A percentile compares a stretch with the other conserved stretches of the same genome.
These are phyloP conservation scores for Clusia tigrina DNA, from an alignment of 2,888 invertebrate species.

Conservation along the genomic window DNA sequence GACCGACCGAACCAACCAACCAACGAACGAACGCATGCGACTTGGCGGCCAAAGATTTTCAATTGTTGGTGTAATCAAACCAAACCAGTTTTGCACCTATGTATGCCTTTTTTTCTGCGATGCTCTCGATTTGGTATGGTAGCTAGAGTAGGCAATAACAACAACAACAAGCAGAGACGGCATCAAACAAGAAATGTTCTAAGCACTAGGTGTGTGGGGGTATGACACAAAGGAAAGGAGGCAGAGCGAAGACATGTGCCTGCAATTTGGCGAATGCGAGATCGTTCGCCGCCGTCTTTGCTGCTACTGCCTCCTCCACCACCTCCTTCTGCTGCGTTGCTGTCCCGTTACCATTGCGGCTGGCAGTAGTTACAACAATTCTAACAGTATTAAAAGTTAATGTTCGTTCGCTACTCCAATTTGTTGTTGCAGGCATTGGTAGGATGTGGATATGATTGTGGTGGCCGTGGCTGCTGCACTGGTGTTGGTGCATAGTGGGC, in stretches of 20 bases:
- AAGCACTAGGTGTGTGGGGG: not conserved
- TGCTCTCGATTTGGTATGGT: slow-evolving; percentile 5
- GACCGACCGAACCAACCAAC: not conserved
- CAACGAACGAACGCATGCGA: not conserved
- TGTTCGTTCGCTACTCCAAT: no score
- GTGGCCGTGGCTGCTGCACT: no score
- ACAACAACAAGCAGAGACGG: slow-evolving; percentile 4
- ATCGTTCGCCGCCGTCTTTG: not conserved
- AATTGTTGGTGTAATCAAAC: not conserved
- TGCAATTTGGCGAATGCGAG: not conserved
- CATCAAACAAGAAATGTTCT: slow-evolving; percentile 42
- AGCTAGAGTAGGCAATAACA: slow-evolving; percentile 32
- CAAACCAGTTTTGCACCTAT: slow-evolving; percentile 6
- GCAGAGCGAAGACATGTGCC: not conserved
- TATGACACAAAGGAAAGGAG: not conserved
- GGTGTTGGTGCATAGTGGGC: slow-evolving; percentile 33
- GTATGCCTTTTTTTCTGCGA: not conserved
- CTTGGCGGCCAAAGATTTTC: not conserved
- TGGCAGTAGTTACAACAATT: not conserved
- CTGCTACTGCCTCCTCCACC: no score
- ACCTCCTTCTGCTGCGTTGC: not conserved
- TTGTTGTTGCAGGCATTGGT: not conserved
- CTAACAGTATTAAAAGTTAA: not conserved
- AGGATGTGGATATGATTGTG: not conserved
- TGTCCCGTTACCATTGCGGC: not conserved